A percentile compares a stretch with the other conserved stretches of the same genome.
Evolutionary conservation across 2,113 vertebrate species (phyloP).

Genomic region (Porphyrio hochstetteri): DNA sequence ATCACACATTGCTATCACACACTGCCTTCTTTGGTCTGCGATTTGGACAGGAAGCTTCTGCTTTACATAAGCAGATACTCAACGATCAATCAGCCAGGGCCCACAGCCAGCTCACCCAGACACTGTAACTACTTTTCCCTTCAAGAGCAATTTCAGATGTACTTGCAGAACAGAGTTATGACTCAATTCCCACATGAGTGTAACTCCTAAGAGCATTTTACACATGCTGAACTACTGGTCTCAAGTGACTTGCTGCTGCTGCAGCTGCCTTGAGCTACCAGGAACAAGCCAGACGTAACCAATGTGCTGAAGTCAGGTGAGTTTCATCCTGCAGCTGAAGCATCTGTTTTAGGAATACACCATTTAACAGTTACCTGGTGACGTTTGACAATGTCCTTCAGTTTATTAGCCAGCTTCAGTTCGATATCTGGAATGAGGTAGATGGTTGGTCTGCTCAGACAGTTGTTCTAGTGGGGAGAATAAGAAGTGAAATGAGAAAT

Average conservation of each 20-base stretch:
- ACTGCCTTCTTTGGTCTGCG: not conserved
- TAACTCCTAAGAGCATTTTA: accelerated
- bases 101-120: not conserved
- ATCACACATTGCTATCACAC: no score
- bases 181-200: accelerated
- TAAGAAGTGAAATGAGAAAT: not conserved
- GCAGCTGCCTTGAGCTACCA: not conserved
- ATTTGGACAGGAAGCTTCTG: not conserved
- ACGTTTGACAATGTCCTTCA: constrained; percentile 96
- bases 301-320: accelerated
- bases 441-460: constrained; percentile 91
- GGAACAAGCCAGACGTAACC: accelerated
- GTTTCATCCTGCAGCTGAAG: not conserved
- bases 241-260: not conserved
- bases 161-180: not conserved
- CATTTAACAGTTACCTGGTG: constrained; percentile 85
- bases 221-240: not conserved
- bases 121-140: accelerated
- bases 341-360: not conserved
- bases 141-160: not conserved
- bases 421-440: constrained; percentile 94
- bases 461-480: constrained; percentile 86
- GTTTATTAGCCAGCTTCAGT: constrained; percentile 89
- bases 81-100: accelerated
- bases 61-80: not conserved